Evolutionary conservation across 2,888 invertebrate species (phyloP).

Genomic region (Leptinotarsa haldemani): DNA sequence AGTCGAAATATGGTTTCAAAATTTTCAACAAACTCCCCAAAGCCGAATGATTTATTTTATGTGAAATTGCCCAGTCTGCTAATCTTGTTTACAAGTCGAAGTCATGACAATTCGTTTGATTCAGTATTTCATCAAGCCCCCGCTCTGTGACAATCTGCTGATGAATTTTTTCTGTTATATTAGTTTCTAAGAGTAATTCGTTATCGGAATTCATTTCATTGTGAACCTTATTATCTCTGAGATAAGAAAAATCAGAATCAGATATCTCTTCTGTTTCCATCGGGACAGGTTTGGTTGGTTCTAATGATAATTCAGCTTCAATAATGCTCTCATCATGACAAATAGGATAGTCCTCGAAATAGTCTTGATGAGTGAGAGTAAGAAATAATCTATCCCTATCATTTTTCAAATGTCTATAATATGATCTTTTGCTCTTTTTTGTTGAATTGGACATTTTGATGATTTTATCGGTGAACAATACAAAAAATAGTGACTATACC

Average conservation of each 20-base stretch:
- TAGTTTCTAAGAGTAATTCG: neutral
- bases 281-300: neutral
- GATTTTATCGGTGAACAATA: neutral
- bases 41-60: slow-evolving; percentile 27
- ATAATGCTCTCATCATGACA: neutral
- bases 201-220: slow-evolving; percentile 6
- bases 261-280: neutral
- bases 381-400: slow-evolving; percentile 10
- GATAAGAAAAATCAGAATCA: neutral
- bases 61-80: slow-evolving; percentile 24
- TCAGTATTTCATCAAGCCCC: slow-evolving; percentile 6
- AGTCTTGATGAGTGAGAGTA: slow-evolving; percentile 18
- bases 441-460: slow-evolving; percentile 1
- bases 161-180: neutral
- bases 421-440: slow-evolving; percentile 1
- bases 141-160: neutral
- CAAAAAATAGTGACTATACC: neutral
- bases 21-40: slow-evolving; percentile 25
- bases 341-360: neutral
- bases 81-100: slow-evolving; percentile 30
- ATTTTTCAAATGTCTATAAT: slow-evolving; percentile 7
- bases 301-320: neutral
- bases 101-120: neutral
- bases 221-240: neutral
- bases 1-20: slow-evolving; percentile 24